Evolutionary conservation across 2,888 invertebrate species (phyloP).

Genomic region (Drosophila infuscata): DNA sequence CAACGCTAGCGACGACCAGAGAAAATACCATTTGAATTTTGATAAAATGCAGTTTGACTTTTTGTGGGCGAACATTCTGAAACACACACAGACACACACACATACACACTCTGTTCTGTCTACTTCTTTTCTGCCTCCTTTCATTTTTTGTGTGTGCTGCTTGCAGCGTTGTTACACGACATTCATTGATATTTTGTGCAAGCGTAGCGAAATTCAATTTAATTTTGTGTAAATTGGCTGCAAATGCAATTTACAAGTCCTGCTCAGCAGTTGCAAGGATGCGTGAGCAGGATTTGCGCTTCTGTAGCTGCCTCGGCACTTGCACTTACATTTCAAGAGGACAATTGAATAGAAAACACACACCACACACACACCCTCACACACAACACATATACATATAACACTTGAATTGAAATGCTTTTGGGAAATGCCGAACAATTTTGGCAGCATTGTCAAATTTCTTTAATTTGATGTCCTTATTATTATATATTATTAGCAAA

Average conservation of each 20-base stretch:
- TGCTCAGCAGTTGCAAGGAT: slow-evolving; percentile 48
- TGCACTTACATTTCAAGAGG: slow-evolving; percentile 38
- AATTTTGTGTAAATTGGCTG: slow-evolving; percentile 77
- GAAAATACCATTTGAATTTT: slow-evolving; percentile 76
- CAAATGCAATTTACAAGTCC: slow-evolving; percentile 74
- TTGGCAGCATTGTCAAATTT: background rate
- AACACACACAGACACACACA: background rate
- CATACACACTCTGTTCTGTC: slow-evolving; percentile 5
- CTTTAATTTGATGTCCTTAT: too few species aligned
- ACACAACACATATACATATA: background rate
- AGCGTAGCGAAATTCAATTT: slow-evolving; percentile 78
- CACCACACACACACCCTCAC: background rate
- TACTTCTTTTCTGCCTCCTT: slow-evolving; percentile 22
- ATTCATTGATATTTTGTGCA: slow-evolving; percentile 77
- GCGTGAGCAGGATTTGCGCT: slow-evolving; percentile 49
- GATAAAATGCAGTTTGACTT: slow-evolving; percentile 75
- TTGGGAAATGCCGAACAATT: background rate
- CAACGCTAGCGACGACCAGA: slow-evolving; percentile 47
- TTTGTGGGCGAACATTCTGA: slow-evolving; percentile 48
- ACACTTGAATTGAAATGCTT: background rate
- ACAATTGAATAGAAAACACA: slow-evolving; percentile 22
- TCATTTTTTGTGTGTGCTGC: slow-evolving; percentile 26
- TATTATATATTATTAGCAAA: too few species aligned
- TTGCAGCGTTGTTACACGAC: slow-evolving; percentile 59
- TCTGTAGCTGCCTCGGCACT: slow-evolving; percentile 25